These are phyloP conservation scores for Gopherus flavomarginatus DNA, from an alignment of 2,113 vertebrate genomes.

Conservation along the genomic window DNA sequence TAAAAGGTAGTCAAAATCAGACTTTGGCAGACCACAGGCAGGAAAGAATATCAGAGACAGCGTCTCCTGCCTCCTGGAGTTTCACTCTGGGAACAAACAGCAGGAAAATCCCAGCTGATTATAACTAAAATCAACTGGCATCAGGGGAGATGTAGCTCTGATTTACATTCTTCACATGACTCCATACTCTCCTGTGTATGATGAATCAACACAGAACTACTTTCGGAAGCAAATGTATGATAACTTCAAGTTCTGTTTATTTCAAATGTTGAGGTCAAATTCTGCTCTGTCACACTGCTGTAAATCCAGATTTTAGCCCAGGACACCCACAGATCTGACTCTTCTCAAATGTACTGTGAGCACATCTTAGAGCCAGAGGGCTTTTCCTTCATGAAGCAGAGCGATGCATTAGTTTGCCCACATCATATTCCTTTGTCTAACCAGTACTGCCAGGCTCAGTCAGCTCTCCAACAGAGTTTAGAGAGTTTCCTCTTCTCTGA, in stretches of 20 bases:
- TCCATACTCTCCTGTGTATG: background rate
- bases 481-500: background rate
- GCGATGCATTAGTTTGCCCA: background rate
- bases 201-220: background rate
- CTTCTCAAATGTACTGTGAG: background rate
- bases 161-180: background rate
- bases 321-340: background rate
- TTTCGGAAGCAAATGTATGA: background rate
- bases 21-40: fast-evolving
- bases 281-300: background rate
- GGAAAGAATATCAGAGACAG: fast-evolving
- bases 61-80: background rate
- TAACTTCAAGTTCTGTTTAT: background rate
- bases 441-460: fast-evolving
- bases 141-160: background rate
- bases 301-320: background rate
- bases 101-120: background rate
- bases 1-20: background rate
- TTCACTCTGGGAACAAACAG: background rate
- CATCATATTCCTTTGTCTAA: fast-evolving
- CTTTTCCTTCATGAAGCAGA: background rate
- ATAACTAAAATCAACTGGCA: background rate
- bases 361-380: background rate
- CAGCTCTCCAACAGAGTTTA: background rate
- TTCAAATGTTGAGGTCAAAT: background rate